These are phyloP conservation scores for Caerostris extrusa DNA, from an alignment of 1,140 invertebrate species.

Conservation along the genomic window DNA sequence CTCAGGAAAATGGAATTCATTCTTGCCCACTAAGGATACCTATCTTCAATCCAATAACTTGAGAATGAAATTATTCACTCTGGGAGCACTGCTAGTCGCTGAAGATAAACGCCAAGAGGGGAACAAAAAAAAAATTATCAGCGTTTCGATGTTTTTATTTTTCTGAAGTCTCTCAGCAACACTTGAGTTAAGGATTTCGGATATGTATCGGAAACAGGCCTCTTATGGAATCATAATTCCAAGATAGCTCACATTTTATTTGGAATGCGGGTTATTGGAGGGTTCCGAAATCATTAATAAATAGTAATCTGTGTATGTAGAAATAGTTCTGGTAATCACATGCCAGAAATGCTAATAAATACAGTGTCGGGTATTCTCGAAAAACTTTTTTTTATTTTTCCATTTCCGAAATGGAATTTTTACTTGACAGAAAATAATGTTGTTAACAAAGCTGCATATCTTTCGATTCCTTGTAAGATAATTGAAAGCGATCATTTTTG, in stretches of 20 bases:
- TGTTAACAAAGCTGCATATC: too few species aligned
- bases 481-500: too few species aligned
- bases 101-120: conserved; percentile 50
- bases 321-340: neutral
- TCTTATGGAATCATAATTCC: conserved; percentile 41
- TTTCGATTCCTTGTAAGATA: too few species aligned
- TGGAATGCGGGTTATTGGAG: conserved; percentile 28
- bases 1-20: conserved; percentile 66
- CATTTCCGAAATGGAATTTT: neutral
- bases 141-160: neutral
- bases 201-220: neutral
- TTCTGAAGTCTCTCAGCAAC: neutral
- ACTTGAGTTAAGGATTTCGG: conserved; percentile 41
- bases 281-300: conserved; percentile 7
- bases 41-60: conserved; percentile 63
- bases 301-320: neutral
- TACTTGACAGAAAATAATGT: neutral
- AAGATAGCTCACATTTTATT: conserved; percentile 26
- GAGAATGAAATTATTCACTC: conserved; percentile 59
- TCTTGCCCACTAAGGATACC: conserved; percentile 51
- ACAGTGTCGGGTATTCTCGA: neutral
- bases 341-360: conserved; percentile 29
- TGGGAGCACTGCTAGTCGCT: neutral
- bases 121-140: conserved; percentile 13
- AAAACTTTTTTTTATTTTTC: neutral